Percentiles rank a stretch among this genome's conserved stretches.
phyloP scores from a whole-genome alignment of 2,797 vertebrate species.

The Chloroceryle amazona region DNA sequence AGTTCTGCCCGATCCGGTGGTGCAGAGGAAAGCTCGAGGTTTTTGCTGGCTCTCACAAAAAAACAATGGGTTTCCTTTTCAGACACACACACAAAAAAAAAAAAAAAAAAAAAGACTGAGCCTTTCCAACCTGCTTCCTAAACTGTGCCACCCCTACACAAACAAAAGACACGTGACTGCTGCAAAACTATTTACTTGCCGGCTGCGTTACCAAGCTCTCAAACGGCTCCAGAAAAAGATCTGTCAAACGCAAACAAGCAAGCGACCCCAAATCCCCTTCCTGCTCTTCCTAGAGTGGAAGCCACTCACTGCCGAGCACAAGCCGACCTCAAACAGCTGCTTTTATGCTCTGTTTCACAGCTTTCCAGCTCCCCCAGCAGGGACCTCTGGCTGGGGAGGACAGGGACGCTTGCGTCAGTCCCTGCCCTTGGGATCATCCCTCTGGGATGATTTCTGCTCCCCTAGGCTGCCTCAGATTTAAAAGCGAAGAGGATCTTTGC shows the following conservation, averaged over 20 bases:
- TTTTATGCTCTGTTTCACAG: neutral
- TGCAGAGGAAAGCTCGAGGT: neutral
- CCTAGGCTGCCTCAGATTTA: neutral
- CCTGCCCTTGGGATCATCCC: neutral
- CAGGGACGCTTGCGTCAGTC: accelerated
- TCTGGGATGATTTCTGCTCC: neutral
- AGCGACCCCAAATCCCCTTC: neutral
- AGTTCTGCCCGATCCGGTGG: neutral
- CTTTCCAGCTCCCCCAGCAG: neutral
- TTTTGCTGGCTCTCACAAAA: neutral
- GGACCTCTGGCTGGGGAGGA: neutral
- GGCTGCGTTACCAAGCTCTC: neutral
- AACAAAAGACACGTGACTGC: slow-evolving; percentile 40
- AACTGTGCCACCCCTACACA: neutral
- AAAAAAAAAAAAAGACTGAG: neutral
- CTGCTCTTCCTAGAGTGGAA: neutral
- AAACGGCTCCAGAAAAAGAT: neutral
- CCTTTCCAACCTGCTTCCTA: slow-evolving; percentile 11
- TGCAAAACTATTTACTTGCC: neutral
- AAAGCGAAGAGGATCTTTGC: neutral
- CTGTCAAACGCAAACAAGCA: neutral
- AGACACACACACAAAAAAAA: neutral
- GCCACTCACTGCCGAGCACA: neutral
- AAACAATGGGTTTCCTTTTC: slow-evolving; percentile 53
- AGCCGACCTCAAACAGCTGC: neutral